Evolutionary conservation across 2,888 invertebrate genomes (phyloP).

Genomic region (Agonum fuliginosum): DNA sequence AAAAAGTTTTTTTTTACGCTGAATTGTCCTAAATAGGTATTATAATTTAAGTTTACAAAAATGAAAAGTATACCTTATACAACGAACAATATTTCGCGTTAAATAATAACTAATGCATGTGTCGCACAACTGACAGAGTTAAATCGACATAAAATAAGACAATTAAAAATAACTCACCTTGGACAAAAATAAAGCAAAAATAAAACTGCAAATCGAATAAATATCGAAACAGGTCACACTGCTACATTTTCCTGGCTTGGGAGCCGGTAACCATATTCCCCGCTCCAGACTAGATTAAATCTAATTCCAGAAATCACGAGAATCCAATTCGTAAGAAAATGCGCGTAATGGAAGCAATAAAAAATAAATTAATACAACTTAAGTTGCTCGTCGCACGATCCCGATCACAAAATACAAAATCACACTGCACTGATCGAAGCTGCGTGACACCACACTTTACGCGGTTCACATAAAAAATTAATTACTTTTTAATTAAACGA

Average conservation of each 20-base stretch:
- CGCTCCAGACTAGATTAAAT: constrained; percentile 44
- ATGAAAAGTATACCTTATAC: no score
- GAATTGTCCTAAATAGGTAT: no score
- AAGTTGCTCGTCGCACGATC: constrained; percentile 20
- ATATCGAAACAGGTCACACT: constrained; percentile 30
- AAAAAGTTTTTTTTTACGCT: no score
- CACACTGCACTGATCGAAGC: constrained; percentile 8
- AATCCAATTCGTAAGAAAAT: constrained; percentile 39
- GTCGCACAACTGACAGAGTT: constrained; percentile 48
- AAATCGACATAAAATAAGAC: constrained; percentile 20
- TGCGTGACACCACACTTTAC: neutral
- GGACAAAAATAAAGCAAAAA: constrained; percentile 15
- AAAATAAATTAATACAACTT: constrained; percentile 54
- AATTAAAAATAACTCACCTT: constrained; percentile 52
- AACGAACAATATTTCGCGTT: neutral
- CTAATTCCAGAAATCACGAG: constrained; percentile 54
- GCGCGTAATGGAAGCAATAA: constrained; percentile 23
- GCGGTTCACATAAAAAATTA: constrained; percentile 9
- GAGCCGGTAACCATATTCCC: constrained; percentile 6
- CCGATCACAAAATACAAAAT: constrained; percentile 21
- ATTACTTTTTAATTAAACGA: constrained; percentile 15
- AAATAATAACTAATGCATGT: neutral
- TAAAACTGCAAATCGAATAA: constrained; percentile 21
- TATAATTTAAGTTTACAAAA: no score
- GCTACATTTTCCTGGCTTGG: constrained; percentile 11